phyloP scores from a whole-genome alignment of 1,140 invertebrate species.

The Eriosoma lanigerum region DNA sequence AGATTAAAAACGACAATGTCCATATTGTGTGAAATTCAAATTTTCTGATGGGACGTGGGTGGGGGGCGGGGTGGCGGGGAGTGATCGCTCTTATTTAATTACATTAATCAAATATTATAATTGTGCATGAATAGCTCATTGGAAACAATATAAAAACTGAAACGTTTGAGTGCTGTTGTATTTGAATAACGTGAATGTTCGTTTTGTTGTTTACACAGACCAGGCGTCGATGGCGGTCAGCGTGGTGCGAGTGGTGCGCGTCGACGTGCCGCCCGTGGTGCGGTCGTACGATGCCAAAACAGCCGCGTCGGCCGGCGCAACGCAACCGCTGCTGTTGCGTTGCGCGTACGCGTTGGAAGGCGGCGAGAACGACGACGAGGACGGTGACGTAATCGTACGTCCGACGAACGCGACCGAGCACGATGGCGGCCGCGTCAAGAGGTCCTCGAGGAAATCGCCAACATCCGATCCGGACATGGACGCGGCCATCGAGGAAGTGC shows the following conservation, averaged over 20 bases:
- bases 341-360: conserved; percentile 28
- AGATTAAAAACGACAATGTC: too few species aligned
- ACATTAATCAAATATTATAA: too few species aligned
- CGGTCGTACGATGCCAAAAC: conserved; percentile 11
- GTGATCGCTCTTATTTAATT: too few species aligned
- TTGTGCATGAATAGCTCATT: too few species aligned
- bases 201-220: neutral
- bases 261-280: conserved; percentile 23
- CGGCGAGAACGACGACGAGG: conserved; percentile 27
- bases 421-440: neutral
- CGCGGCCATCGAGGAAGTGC: conserved; percentile 6
- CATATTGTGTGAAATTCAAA: too few species aligned
- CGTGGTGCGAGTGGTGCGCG: conserved; percentile 26
- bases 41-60: too few species aligned
- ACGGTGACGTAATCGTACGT: neutral
- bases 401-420: neutral
- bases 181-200: too few species aligned
- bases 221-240: neutral
- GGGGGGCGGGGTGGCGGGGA: too few species aligned
- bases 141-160: too few species aligned
- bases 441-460: neutral
- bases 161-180: too few species aligned
- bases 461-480: conserved; percentile 3
- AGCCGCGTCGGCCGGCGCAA: neutral
- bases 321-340: neutral